Conservation (phyloP, 2,797 vertebrate species). For the Pangasius sanitwongsei region DNA sequence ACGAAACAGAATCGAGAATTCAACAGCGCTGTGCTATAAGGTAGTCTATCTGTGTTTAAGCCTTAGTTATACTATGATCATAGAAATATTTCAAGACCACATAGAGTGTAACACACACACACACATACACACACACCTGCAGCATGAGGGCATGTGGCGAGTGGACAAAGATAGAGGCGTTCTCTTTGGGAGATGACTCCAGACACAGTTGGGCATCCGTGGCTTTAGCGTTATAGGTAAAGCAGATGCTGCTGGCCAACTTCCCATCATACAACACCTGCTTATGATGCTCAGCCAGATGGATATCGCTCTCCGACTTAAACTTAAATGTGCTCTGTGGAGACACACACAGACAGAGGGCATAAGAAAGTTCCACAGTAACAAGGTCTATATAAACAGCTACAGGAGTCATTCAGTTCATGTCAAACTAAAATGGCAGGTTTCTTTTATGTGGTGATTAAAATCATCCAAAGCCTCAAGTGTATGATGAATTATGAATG, state of each 20-base stretch:
- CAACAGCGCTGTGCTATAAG: background rate
- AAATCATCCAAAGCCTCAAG: constrained; percentile 37
- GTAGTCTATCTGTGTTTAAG: background rate
- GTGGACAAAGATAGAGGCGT: constrained; percentile 94
- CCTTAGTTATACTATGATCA: background rate
- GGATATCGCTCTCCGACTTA: constrained; percentile 94
- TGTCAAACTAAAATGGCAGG: constrained; percentile 22
- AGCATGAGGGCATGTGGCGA: constrained; percentile 98
- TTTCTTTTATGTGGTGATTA: constrained; percentile 46
- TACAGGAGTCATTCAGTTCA: constrained; percentile 2
- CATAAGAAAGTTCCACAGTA: background rate
- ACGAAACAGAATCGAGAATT: background rate
- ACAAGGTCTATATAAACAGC: background rate
- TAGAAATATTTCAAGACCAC: background rate
- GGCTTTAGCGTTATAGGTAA: constrained; percentile 94
- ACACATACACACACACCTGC: constrained; percentile 81
- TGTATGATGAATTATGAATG: constrained; percentile 46
- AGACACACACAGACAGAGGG: background rate
- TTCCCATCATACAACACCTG: constrained; percentile 91
- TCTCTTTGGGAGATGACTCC: constrained; percentile 93
- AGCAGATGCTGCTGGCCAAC: constrained; percentile 86
- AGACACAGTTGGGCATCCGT: constrained; percentile 96
- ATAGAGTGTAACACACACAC: background rate
- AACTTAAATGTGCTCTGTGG: constrained; percentile 92
- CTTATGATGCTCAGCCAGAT: constrained; percentile 93